Evolutionary conservation across 2,113 vertebrate species (phyloP).

Genomic region (Elanus axillaris): DNA sequence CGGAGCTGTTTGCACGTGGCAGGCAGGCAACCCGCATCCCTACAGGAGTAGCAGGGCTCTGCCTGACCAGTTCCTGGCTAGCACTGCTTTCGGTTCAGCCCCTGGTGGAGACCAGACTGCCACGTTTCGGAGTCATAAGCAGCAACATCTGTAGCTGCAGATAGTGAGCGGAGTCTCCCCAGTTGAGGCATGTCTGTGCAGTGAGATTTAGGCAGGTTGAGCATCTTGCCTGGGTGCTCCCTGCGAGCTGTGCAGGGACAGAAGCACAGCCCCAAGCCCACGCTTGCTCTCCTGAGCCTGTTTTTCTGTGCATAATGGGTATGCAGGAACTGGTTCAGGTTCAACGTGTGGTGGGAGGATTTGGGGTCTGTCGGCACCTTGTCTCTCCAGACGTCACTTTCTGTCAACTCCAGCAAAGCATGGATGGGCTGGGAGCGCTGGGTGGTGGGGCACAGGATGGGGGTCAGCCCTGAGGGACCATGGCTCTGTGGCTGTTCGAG

Average conservation of each 20-base stretch:
- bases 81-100: background rate
- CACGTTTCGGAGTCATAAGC: accelerated
- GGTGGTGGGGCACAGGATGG: background rate
- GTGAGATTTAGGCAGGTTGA: background rate
- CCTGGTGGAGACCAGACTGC: background rate
- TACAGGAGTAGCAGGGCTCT: background rate
- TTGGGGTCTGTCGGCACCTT: background rate
- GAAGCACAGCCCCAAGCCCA: background rate
- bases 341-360: background rate
- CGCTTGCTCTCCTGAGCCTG: background rate
- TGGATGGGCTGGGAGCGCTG: background rate
- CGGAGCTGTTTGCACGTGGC: background rate
- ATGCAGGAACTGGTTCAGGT: accelerated
- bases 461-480: background rate
- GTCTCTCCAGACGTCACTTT: background rate
- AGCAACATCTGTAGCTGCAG: background rate
- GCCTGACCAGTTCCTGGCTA: background rate
- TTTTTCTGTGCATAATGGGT: background rate
- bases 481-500: accelerated
- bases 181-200: accelerated
- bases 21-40: background rate
- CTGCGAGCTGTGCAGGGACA: background rate
- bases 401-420: background rate
- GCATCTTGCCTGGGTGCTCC: background rate
- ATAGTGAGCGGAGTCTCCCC: accelerated